Evolutionary conservation across 2,888 invertebrate genomes (phyloP), one percentile per base, ranked within the genome.

Genomic region (Neoitamus cyanurus): DNA sequence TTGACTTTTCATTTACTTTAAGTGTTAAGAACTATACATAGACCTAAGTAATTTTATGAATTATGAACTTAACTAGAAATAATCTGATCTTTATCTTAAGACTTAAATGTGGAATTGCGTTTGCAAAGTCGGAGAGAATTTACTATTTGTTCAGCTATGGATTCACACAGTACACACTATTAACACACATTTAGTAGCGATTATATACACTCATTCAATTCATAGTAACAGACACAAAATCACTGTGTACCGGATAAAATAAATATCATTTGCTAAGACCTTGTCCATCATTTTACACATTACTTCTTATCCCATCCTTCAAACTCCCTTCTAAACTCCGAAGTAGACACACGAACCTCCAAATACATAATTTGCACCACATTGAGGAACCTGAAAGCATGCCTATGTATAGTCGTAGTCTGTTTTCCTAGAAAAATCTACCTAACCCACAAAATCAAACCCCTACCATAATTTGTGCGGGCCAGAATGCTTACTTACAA

Each of bases 61-160:
- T 20, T 69, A 69, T 82, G 68, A 69, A 69, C 68, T 69, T 34
- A 36, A 34, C 34, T 82, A 69, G 82, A 4, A 69, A 31, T 69
- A 82, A 25, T 69, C 3, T 58, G 34, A n/a, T 36, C n/a, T 15
- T 25, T 36, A 82, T 69, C n/a, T 13, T 31, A 48, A 78, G 48
- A 48, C 28, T 78, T 31, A 13, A 78, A 31, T 78, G 58, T 78
- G 58, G 58, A 78, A 78, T 78, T 78, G 48, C 48, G 78, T 78
- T 78, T 78, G 78, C 58, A 78, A 78, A 78, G 78, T 78, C 48
- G 78, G 58, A 78, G 20, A 48, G 58, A 78, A 78, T 48, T 78
- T 48, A 70, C 34, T 28, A 31, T 78, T 78, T 48, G 48, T 78
- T 78, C 46, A 78, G 58, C 58, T 78, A 78, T 78, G 78, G 30